Evolutionary conservation across 2,113 vertebrate species (phyloP).

Genomic region (Orcinus orca): DNA sequence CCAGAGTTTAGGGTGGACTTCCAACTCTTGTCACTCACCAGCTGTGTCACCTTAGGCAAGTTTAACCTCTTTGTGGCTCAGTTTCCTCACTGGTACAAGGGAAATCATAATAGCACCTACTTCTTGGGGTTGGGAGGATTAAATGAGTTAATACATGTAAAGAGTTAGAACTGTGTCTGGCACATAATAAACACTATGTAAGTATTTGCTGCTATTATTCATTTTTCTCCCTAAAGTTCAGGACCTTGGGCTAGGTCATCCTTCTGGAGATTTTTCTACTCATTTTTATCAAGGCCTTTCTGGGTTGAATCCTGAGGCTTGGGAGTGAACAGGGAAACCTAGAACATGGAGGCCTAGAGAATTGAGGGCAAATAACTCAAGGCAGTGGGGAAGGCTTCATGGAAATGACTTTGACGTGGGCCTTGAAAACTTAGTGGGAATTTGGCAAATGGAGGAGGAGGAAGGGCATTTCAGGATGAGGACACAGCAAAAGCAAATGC

Average conservation of each 20-base stretch:
- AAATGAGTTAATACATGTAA: neutral
- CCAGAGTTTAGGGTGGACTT: neutral
- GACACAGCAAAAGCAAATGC: neutral
- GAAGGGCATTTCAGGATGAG: neutral
- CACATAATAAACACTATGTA: neutral
- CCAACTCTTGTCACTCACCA: neutral
- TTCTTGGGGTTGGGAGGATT: neutral
- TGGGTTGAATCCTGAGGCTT: neutral
- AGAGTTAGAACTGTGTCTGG: neutral
- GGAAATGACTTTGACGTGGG: neutral
- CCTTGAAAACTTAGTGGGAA: neutral
- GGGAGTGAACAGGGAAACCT: neutral
- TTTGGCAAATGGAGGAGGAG: neutral
- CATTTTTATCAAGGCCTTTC: neutral
- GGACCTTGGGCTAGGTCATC: neutral
- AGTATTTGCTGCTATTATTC: neutral
- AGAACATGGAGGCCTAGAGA: neutral
- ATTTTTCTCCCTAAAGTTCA: neutral
- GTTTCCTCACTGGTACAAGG: conserved; percentile 23
- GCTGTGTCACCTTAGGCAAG: neutral
- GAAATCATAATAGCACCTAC: neutral
- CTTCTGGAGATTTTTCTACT: neutral
- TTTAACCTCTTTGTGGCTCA: neutral
- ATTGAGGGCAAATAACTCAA: neutral
- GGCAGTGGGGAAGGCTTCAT: neutral